Conservation (phyloP, 2,797 vertebrate species). For the Loriculus beryllinus region DNA sequence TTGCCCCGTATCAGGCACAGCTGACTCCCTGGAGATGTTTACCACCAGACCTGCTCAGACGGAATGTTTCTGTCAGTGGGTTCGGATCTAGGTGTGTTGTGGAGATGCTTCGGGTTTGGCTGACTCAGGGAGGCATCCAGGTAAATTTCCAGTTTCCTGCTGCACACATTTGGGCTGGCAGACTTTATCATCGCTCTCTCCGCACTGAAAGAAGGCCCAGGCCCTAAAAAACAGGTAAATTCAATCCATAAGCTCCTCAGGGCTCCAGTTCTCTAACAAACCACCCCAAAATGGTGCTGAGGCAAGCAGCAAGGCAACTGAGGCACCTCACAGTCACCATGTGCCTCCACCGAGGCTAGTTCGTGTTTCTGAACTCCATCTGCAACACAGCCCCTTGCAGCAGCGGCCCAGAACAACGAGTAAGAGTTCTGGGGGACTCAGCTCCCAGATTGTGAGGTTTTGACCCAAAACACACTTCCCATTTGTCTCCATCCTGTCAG, state of each 20-base stretch:
- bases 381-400: background rate
- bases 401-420: background rate
- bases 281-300: background rate
- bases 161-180: background rate
- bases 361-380: background rate
- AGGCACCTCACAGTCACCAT: background rate
- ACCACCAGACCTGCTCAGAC: constrained; percentile 29
- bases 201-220: background rate
- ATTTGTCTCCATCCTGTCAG: background rate
- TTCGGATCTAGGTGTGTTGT: constrained; percentile 21
- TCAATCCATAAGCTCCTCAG: background rate
- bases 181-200: background rate
- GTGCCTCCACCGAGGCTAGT: background rate
- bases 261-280: background rate
- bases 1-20: constrained; percentile 1
- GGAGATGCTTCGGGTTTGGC: background rate
- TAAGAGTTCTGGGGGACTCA: background rate
- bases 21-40: constrained; percentile 27
- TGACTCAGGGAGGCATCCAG: constrained; percentile 30
- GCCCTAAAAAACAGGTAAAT: background rate
- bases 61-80: constrained; percentile 41
- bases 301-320: background rate
- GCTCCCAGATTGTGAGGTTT: background rate
- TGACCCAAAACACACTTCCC: background rate
- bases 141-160: background rate